A percentile compares a stretch with the other conserved stretches of the same genome.
These are phyloP conservation scores for Callinectes sapidus DNA, from an alignment of 2,888 invertebrate species.

Conservation along the genomic window DNA sequence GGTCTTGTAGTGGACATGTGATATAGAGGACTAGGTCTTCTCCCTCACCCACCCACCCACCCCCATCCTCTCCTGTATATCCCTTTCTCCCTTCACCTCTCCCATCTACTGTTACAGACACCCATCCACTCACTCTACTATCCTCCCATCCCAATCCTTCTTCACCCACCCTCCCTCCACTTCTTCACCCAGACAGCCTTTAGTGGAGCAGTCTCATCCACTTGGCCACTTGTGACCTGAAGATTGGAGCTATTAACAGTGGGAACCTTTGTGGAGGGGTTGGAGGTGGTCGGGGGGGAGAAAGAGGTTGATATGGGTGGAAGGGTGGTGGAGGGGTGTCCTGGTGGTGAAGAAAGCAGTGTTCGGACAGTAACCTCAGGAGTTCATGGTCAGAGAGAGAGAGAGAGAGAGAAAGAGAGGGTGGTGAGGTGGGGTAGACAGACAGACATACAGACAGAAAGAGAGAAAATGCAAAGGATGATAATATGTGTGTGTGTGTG, in stretches of 20 bases:
- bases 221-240: not conserved
- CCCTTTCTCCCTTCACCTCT: not conserved
- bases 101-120: conserved; percentile 10
- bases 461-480: not conserved
- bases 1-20: conserved; percentile 31
- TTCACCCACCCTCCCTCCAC: not conserved
- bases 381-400: conserved; percentile 25
- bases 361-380: conserved; percentile 13
- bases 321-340: not conserved
- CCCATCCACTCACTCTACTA: not conserved
- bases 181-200: not conserved
- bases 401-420: conserved; percentile 12
- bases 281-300: not conserved
- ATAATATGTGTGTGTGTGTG: not conserved
- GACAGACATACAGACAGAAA: not conserved
- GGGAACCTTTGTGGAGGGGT: not conserved
- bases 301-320: not conserved
- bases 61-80: not conserved
- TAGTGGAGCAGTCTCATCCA: not conserved
- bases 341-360: not conserved
- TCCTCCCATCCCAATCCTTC: not conserved
- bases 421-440: not conserved
- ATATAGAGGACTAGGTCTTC: not conserved
- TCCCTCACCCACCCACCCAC: not conserved
- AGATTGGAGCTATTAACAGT: conserved; percentile 16